phyloP scores from a whole-genome alignment of 2,888 invertebrate genomes.

The Acronicta leporina region DNA sequence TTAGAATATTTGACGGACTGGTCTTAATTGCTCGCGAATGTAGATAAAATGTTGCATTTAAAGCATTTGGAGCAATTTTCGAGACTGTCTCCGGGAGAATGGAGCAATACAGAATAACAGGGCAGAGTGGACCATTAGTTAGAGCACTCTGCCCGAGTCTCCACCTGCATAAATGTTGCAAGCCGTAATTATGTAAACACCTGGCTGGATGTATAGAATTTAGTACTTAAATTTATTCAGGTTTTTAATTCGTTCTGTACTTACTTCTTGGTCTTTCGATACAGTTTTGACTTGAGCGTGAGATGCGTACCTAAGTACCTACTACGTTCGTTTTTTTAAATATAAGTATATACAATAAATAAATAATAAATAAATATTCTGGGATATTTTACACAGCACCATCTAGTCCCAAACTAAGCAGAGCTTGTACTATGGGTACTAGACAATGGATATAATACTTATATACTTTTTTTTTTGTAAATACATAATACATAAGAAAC shows the following conservation, averaged over 20 bases:
- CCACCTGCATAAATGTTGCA: constrained; percentile 44
- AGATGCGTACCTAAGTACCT: too few species aligned
- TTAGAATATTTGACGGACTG: too few species aligned
- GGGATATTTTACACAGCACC: too few species aligned
- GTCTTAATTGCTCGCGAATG: background rate
- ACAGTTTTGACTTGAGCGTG: too few species aligned
- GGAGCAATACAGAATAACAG: constrained; percentile 63
- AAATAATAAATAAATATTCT: too few species aligned
- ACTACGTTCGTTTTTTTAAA: too few species aligned
- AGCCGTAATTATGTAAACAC: constrained; percentile 46
- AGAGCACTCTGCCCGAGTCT: constrained; percentile 41
- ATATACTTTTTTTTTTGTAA: too few species aligned
- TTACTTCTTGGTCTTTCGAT: background rate
- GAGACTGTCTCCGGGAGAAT: constrained; percentile 34
- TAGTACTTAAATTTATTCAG: constrained; percentile 10
- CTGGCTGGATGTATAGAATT: constrained; percentile 32
- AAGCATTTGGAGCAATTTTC: constrained; percentile 55
- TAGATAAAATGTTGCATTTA: constrained; percentile 44
- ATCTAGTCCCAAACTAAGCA: too few species aligned
- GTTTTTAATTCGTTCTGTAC: constrained; percentile 12
- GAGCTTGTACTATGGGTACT: too few species aligned
- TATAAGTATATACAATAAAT: too few species aligned
- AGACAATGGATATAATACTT: too few species aligned
- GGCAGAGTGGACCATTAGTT: constrained; percentile 57
- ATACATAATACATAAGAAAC: too few species aligned